These are phyloP conservation scores for Drosophila kurseongensis DNA, from an alignment of 1,140 invertebrate species.

Conservation along the genomic window DNA sequence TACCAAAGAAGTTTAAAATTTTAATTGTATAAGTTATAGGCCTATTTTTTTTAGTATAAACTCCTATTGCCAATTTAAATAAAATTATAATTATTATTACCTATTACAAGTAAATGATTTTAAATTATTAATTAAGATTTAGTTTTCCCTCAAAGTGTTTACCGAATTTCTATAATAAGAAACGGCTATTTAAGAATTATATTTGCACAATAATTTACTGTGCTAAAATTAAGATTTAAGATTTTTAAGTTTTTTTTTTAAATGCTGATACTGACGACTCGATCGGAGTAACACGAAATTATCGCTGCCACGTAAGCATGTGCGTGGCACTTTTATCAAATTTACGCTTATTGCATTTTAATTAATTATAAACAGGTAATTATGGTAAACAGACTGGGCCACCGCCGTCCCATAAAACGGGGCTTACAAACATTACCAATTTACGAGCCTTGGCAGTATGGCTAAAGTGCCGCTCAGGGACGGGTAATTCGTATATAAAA, in stretches of 20 bases:
- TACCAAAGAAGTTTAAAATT: too few relatives aligned
- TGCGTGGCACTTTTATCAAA: slow-evolving; percentile 76
- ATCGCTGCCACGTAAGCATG: slow-evolving; percentile 61
- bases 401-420: slow-evolving; percentile 35
- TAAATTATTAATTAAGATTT: background rate
- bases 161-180: too few relatives aligned
- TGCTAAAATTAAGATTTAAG: too few relatives aligned
- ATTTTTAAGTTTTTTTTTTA: slow-evolving; percentile 1
- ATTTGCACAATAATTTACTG: too few relatives aligned
- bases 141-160: background rate
- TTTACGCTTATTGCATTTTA: slow-evolving; percentile 84
- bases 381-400: slow-evolving; percentile 74
- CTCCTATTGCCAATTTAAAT: too few relatives aligned
- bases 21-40: too few relatives aligned
- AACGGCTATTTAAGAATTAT: too few relatives aligned
- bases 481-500: slow-evolving; percentile 18
- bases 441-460: slow-evolving; percentile 38
- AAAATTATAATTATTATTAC: background rate
- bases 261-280: slow-evolving; percentile 14
- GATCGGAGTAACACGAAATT: slow-evolving; percentile 20
- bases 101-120: too few relatives aligned
- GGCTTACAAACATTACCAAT: slow-evolving; percentile 47
- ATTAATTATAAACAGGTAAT: slow-evolving; percentile 84
- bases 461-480: slow-evolving; percentile 39
- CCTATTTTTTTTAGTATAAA: too few relatives aligned